These are phyloP conservation scores for Cryptotis parvus DNA, from an alignment of 2,113 vertebrate species.

Conservation along the genomic window DNA sequence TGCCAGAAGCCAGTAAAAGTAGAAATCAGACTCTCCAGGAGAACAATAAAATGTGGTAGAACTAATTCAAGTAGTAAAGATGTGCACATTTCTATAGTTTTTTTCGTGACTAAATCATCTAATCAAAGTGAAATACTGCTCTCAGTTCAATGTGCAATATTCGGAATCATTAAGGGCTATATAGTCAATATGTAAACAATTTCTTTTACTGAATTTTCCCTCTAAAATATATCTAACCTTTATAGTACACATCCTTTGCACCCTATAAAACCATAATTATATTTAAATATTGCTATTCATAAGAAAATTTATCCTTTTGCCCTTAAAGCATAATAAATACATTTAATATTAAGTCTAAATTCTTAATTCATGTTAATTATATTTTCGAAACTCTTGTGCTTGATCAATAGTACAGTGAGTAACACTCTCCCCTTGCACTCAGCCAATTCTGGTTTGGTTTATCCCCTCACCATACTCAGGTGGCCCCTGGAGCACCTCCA, in stretches of 20 bases:
- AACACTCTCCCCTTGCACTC: no score
- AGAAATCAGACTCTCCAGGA: neutral
- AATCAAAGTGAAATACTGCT: neutral
- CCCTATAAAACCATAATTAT: neutral
- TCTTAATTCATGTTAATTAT: neutral
- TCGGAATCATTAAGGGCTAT: neutral
- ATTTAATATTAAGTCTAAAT: neutral
- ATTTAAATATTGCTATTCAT: neutral
- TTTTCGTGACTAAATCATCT: neutral
- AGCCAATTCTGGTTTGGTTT: no score
- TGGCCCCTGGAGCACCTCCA: no score
- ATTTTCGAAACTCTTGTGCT: no score
- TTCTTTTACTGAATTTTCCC: neutral
- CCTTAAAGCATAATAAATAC: neutral
- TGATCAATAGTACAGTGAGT: no score
- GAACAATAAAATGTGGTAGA: neutral
- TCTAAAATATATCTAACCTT: neutral
- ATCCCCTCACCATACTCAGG: no score
- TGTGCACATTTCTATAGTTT: neutral
- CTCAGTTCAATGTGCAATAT: rapidly evolving
- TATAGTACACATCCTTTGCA: neutral
- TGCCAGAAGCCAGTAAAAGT: rapidly evolving
- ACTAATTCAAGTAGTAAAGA: neutral
- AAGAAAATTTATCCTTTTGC: neutral
- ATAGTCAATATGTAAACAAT: neutral